Base-by-base conservation (phyloP, 2,888 invertebrate species). In the Pseudococcus longispinus region DNA sequence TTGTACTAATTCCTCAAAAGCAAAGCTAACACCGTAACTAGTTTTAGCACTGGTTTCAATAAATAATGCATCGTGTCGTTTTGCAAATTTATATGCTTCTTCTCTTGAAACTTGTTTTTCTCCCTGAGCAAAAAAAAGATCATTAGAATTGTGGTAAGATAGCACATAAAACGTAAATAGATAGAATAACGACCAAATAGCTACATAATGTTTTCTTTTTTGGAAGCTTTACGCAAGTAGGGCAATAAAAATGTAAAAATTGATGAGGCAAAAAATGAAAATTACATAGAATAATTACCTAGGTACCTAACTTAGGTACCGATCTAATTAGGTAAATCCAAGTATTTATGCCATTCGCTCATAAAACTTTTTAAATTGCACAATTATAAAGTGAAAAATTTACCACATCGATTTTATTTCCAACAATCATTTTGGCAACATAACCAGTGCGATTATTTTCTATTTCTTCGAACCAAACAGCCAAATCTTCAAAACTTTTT, bases 1-100 rank as follows among this genome's bases (percentile, higher is more conserved):
- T 91, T 98, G 96, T 18, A 99, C 98, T 89, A 99, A 93, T 91
- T 99, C 99, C 91, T 98, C 98, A 91, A 99, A 99, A 77, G 98
- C 98, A 92, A 95, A 93, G 90, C 96, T 95, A 46, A 99, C 98
- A 70, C 97, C 98, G 91, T 98, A 98, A 89, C 95, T 95, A 11
- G 98, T 98, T 92, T 98, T 98, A 2, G 99, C 99, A 90, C 98
- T 98, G 88, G 98, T 96, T 92, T 99, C 99, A 88, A 99, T 96
- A 90, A 98, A 99, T 74, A 99, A 92, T 91, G 98, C 97, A 89
- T 97, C 95, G 92, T 99, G 97, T 90, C 96, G 95, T 90, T 97
- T 94, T 5, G 99, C 99, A 92, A 99, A 99, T 89, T 95, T 95
- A 89, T 97, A 93, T 0, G 98, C 99, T 90, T 98, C 97, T 89